Evolutionary conservation across 2,113 vertebrate genomes (phyloP), one percentile per base, ranked within the genome.

Genomic region (Bettongia penicillata): DNA sequence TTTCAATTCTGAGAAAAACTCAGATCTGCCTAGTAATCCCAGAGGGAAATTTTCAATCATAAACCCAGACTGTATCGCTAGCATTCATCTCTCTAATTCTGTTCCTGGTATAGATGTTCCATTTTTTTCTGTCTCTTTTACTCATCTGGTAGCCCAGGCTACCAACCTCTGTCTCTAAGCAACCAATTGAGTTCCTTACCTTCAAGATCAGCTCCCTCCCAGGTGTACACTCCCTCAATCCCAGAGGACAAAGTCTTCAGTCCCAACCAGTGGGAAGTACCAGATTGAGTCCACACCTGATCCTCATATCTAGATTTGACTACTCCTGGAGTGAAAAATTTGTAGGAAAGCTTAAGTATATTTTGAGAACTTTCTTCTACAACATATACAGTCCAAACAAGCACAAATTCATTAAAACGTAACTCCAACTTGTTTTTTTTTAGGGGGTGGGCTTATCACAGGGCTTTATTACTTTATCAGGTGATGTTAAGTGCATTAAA

Each of bases 401-500:
- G 92, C 52, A 1, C n/a, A 77, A 28, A 93, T 89, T 91, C 19
- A 51, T 77, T n/a, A 22, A 84, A 84, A 43, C 23, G 48, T 48
- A 48, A 48, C 48, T 48, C 2, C 48, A 48, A 48, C 48, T 48
- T 48, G n/a, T n/a, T 8, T 37, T 61, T n/a, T 16, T 77, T 31
- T 10, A 10, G 57, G 11, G 12, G 31, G 26, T 9, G 28, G 26
- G 28, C 7, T 43, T 43, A 43, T 84, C 37, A 84, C 19, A 24
- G 11, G 55, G 2, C 10, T 53, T 95, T 93, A 51, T 24, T 91
- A 93, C 51, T 91, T 95, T 14, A 92, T 93, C 16, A 53, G 51
- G 25, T 53, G 77, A 28, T 24, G 4, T 51, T 47, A 53, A 8
- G 37, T 90, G 8, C 12, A 92, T 89, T 89, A 90, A 51, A 31